phyloP scores from a whole-genome alignment of 2,888 invertebrate genomes.

The Lasioglossum oenotherae region DNA sequence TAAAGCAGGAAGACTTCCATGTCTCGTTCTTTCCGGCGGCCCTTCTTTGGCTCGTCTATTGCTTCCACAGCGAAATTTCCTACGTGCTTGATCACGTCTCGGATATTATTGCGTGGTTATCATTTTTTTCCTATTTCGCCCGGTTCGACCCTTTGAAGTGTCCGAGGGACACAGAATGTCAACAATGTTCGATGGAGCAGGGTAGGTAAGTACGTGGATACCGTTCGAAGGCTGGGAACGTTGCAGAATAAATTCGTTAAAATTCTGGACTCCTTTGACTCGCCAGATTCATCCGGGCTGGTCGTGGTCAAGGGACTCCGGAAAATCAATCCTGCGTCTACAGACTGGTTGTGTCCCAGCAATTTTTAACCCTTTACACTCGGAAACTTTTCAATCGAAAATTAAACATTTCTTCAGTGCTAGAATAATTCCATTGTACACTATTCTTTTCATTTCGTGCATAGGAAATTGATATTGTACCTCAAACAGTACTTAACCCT shows the following conservation, averaged over 20 bases:
- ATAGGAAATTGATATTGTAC: no score
- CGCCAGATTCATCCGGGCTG: neutral
- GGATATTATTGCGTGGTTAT: conserved; percentile 54
- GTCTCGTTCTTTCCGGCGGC: neutral
- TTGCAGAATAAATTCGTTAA: conserved; percentile 30
- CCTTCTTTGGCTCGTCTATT: conserved; percentile 52
- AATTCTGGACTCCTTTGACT: conserved; percentile 6
- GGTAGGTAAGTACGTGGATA: neutral
- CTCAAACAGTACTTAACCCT: no score
- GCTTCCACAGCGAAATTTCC: conserved; percentile 41
- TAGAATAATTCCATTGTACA: no score
- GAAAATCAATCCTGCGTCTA: neutral
- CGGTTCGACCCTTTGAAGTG: neutral
- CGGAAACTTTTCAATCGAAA: no score
- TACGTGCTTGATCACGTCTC: conserved; percentile 67
- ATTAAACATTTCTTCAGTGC: no score
- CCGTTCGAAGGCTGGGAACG: neutral
- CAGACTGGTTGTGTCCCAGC: no score
- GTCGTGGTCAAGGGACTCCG: neutral
- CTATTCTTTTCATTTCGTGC: no score
- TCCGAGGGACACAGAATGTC: neutral
- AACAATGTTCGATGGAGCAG: neutral
- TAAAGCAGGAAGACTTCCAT: neutral
- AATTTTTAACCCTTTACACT: neutral
- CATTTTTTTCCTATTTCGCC: conserved; percentile 30